phyloP scores from a whole-genome alignment of 2,797 vertebrate species.

The Crypturellus tataupa region DNA sequence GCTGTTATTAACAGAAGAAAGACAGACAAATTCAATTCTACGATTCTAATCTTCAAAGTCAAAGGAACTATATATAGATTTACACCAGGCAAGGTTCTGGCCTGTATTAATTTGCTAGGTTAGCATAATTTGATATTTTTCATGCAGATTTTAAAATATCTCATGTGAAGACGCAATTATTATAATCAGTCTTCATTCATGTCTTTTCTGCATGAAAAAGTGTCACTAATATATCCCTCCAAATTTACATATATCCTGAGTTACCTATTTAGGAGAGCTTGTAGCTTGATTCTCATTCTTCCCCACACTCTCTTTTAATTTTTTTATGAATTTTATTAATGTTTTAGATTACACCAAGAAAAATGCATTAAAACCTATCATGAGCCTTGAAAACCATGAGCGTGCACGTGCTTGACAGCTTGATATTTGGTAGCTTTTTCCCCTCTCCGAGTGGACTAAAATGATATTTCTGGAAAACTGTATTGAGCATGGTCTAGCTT shows the following conservation, averaged over 20 bases:
- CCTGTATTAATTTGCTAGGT: background rate
- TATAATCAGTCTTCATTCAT: background rate
- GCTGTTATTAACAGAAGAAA: background rate
- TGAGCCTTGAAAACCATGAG: background rate
- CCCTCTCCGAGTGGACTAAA: background rate
- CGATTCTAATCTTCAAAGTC: background rate
- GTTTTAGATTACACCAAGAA: background rate
- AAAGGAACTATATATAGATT: background rate
- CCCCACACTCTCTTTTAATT: background rate
- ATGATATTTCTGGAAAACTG: background rate
- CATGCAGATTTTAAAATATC: background rate
- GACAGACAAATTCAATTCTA: background rate
- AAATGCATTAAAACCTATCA: rapidly evolving
- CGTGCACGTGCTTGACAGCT: background rate
- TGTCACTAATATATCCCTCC: background rate
- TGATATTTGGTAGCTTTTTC: background rate
- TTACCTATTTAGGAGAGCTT: background rate
- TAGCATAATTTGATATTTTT: background rate
- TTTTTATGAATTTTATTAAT: background rate
- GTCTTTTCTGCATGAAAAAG: background rate
- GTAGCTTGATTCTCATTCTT: background rate
- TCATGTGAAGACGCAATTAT: background rate
- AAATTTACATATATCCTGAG: rapidly evolving
- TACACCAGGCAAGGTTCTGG: background rate
- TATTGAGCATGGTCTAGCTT: background rate